Evolutionary conservation across 2,113 vertebrate species (phyloP), one percentile per base, ranked within the genome.

Genomic region (Indicator maculatus): DNA sequence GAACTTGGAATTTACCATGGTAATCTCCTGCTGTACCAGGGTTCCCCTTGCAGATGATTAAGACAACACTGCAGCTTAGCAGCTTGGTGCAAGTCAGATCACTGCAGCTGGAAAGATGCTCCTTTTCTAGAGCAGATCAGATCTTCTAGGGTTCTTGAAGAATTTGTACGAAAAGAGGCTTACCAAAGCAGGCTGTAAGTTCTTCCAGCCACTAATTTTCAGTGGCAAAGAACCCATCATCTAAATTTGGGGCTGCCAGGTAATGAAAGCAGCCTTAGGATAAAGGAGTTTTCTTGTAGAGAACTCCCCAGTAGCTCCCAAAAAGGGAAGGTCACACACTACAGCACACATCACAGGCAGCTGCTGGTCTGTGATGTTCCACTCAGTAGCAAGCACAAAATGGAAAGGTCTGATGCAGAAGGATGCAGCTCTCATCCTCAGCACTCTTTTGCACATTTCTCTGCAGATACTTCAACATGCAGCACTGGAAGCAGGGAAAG

Each of bases 271-370:
- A 93, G 84, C 56, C 65, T 80, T 63, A 77, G 69, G 82, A 91
- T 33, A 89, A 88, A 93, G 56, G 45, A 63, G 56, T 65, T 44
- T 83, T 60, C 79, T 86, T 63, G 64, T 8, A 88, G 58, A 53
- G 67, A 91, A 91, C 44, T 83, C 84, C 93, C 74, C 89, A 85
- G 47, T 5, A 88, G 78, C 6, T 94, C 72, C 67, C 76, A 0
- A 44, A 89, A 93, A 91, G 33, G 85, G 93, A 93, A 83, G 69
- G 79, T 91, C 84, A 86, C 67, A 72, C 81, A 67, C 73, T 45
- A 71, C 69, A 92, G 89, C 87, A 78, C 78, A 92, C 86, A 71
- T 83, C 89, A 80, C 67, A 93, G 77, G 69, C 84, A 96, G 91
- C 56, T 66, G 69, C 93, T 93, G 82, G 27, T 82, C 84, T 88